Conservation (phyloP, 1,140 invertebrate species). For the Phortica variegata region DNA sequence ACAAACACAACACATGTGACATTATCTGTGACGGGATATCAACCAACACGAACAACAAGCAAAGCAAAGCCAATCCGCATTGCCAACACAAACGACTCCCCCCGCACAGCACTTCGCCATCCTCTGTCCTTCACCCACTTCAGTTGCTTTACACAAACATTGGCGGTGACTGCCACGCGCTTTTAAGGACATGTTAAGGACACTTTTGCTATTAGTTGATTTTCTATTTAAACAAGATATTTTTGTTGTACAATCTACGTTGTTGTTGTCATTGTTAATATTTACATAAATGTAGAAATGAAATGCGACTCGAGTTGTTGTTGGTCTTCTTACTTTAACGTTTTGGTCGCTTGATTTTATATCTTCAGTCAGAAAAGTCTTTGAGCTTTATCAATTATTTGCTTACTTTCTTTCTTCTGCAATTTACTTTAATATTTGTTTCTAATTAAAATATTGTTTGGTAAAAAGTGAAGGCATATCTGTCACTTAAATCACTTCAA, state of each 20-base stretch:
- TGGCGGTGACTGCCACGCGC: neutral
- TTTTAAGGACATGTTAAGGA: slow-evolving; percentile 32
- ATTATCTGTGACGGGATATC: slow-evolving; percentile 42
- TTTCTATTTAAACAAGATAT: slow-evolving; percentile 3
- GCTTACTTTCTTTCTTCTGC: slow-evolving; percentile 28
- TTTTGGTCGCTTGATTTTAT: slow-evolving; percentile 21
- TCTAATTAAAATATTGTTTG: slow-evolving; percentile 39
- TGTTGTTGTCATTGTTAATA: slow-evolving; percentile 29
- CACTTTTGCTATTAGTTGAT: slow-evolving; percentile 35
- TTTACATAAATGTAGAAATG: slow-evolving; percentile 36
- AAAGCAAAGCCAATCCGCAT: slow-evolving; percentile 5
- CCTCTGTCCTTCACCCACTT: slow-evolving; percentile 4
- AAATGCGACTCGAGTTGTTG: slow-evolving; percentile 31
- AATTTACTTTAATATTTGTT: slow-evolving; percentile 37
- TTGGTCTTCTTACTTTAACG: slow-evolving; percentile 21
- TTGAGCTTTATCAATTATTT: slow-evolving; percentile 37
- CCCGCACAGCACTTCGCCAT: neutral
- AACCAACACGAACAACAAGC: slow-evolving; percentile 5
- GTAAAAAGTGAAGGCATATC: slow-evolving; percentile 16
- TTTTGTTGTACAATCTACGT: slow-evolving; percentile 5
- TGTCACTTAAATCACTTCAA: slow-evolving; percentile 28
- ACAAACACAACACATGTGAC: slow-evolving; percentile 34
- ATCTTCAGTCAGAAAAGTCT: too few relatives aligned
- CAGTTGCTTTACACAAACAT: slow-evolving; percentile 24
- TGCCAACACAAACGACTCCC: slow-evolving; percentile 23